Base-by-base conservation (phyloP, 2,797 vertebrate species). In the Peromyscus melanophrys region DNA sequence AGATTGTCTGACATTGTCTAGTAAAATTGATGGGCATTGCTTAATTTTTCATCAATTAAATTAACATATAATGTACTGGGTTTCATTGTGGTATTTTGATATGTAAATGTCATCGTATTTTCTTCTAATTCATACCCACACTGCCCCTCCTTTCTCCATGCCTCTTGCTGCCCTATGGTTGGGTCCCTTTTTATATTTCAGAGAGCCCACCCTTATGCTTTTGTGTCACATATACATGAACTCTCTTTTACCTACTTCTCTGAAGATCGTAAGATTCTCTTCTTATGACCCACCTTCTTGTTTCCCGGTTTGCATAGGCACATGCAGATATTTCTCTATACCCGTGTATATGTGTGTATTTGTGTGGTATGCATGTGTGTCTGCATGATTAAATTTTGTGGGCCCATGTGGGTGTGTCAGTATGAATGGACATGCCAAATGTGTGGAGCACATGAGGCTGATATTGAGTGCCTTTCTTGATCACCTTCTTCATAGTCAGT, bases 121-220 rank as follows among this genome's bases (percentile, higher is more conserved):
- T 31, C 29, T 88, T 31, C 40, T 46, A 34, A 31, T 46, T 46
- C 10, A 75, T 11, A 40, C 5, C 4, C 10, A 8, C 6, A 29
- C 8, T 75, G 12, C 31, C 13, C 6, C 1, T 57, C 16, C 4
- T 12, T 37, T 52, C 43, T 14, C 8, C 34, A 55, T 25, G 2
- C 0, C 0, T 19, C 7, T 40, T 73, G 25, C 25, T 40, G 11
- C 17, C 2, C n/a, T 29, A 4, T 40, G 1, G 6, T 34, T 59
- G 37, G 3, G 11, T 31, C 6, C 0, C 27, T 34, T 40, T 73
- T 37, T 21, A 52, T 29, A n/a, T 27, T 12, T 27, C 34, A 37
- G 46, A 57, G 1, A 43, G 0, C 31, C n/a, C 10, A 17, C 17
- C 0, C 0, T 75, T 88, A 27, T 34, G 27, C 17, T 59, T 59